These are phyloP conservation scores for Nylanderia fulva DNA, from an alignment of 1,140 invertebrate genomes.

Conservation along the genomic window DNA sequence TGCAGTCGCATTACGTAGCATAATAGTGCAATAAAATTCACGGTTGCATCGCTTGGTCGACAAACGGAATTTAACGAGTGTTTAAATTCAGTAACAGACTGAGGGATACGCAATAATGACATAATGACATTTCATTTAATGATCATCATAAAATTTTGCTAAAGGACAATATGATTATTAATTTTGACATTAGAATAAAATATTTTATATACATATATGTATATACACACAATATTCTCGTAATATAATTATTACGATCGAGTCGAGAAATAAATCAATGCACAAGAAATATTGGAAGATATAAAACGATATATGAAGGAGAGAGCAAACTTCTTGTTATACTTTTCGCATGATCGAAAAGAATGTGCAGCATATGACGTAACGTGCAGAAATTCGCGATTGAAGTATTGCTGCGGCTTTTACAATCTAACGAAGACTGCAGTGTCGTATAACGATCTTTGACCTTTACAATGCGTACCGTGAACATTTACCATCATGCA, in stretches of 20 bases:
- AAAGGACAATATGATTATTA: constrained; percentile 1
- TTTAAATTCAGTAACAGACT: constrained; percentile 14
- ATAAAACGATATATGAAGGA: neutral
- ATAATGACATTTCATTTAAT: neutral
- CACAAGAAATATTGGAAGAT: neutral
- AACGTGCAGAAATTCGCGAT: constrained; percentile 26
- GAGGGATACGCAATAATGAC: neutral
- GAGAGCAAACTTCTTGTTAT: neutral
- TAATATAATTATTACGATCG: neutral
- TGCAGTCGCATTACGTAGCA: neutral
- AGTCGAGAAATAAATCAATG: neutral
- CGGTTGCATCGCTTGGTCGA: neutral
- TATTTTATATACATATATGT: neutral
- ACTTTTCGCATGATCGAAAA: constrained; percentile 20
- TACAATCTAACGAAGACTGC: constrained; percentile 29
- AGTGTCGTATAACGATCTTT: constrained; percentile 32
- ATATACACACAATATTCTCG: no score
- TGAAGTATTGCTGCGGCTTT: constrained; percentile 48
- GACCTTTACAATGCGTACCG: constrained; percentile 28
- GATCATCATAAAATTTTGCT: neutral
- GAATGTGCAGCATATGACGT: neutral
- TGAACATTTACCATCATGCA: neutral
- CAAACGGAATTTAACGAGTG: neutral
- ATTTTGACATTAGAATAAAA: neutral
- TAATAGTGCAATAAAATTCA: constrained; percentile 5